Evolutionary conservation across 2,113 vertebrate species (phyloP).

Genomic region (Fulica atra): DNA sequence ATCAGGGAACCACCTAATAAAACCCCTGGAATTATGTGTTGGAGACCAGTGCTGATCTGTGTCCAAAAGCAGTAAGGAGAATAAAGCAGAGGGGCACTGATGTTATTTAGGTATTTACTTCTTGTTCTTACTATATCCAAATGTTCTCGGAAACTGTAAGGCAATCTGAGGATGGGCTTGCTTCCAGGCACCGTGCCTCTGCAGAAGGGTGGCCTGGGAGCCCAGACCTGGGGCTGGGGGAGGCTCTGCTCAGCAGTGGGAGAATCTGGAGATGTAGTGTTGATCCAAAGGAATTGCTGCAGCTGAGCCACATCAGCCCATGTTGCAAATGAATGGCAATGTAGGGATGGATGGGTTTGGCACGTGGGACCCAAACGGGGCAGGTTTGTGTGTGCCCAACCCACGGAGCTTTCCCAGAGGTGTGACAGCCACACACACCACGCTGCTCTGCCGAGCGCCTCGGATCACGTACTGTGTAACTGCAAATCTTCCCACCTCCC

Average conservation of each 20-base stretch:
- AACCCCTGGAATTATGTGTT: neutral
- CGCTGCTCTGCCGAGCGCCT: rapidly evolving
- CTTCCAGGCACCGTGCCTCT: neutral
- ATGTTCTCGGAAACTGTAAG: neutral
- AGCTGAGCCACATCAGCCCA: neutral
- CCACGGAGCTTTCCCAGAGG: neutral
- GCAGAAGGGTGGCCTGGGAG: neutral
- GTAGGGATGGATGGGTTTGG: neutral
- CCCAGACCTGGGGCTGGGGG: neutral
- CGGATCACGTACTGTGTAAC: rapidly evolving
- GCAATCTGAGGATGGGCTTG: neutral
- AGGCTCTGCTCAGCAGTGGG: neutral
- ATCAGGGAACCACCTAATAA: neutral
- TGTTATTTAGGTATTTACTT: neutral
- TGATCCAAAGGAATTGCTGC: neutral
- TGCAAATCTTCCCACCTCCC: neutral
- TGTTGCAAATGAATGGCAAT: rapidly evolving
- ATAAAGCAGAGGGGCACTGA: neutral
- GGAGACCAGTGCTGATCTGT: neutral
- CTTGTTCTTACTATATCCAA: neutral
- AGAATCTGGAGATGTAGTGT: neutral
- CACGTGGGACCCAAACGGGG: rapidly evolving
- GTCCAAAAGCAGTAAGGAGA: neutral
- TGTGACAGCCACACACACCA: neutral
- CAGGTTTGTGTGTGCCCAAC: neutral